Evolutionary conservation across 2,113 vertebrate genomes (phyloP), one percentile per base, ranked within the genome.

Genomic region (Mionectes macconnelli): DNA sequence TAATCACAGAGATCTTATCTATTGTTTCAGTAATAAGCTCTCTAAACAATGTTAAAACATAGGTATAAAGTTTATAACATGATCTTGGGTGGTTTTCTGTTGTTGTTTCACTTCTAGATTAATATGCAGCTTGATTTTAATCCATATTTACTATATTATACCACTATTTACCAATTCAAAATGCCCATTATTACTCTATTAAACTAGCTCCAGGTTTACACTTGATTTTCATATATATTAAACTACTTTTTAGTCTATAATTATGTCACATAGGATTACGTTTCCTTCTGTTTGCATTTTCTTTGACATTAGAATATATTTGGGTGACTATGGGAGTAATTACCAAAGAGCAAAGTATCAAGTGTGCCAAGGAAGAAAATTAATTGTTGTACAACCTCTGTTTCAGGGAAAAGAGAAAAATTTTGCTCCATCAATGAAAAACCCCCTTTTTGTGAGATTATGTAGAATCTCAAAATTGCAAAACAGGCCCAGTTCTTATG

Each of bases 161-260:
- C 59, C 25, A 70, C 82, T 66, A 21, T 73, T 95, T 95, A 85
- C 70, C 87, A 93, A 87, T 70, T 88, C 79, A 94, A 93, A 94
- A 93, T 55, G 35, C 30, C 39, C 63, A 80, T 73, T 80, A 74
- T 12, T 67, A 33, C 42, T 72, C 35, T 60, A 70, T 39, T 88
- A 94, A 93, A 88, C 14, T 68, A 57, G 23, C 68, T 93, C 7
- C 42, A 94, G 55, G 50, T 80, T 66, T 73, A 83, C 9, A 39
- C 35, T 66, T 83, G 14, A 96, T 97, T 97, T 96, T 93, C 82
- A 96, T 96, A 96, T 93, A 95, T 95, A 96, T 97, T 95, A 97
- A 95, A 91, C 31, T 90, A 37, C 60, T 35, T 64, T 86, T 93
- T 84, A 68, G 50, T 28, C 52, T 90, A 22, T 75, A 96, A 93